Percentiles rank a stretch among this genome's conserved stretches.
phyloP scores from a whole-genome alignment of 2,797 vertebrate species.

The Malacoraja senta region DNA sequence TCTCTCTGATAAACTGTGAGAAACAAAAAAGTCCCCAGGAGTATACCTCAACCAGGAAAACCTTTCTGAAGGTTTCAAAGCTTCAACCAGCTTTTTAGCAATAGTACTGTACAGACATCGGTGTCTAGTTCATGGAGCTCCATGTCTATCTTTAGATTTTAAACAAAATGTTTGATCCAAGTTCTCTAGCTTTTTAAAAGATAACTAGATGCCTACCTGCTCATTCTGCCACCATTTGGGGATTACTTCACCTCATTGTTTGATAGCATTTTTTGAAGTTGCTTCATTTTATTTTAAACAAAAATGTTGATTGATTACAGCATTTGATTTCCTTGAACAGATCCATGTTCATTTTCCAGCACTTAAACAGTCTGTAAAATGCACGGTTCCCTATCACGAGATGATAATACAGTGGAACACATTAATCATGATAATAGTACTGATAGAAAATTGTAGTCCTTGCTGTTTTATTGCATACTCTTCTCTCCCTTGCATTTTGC shows the following conservation, averaged over 20 bases:
- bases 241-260: neutral
- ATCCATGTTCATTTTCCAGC: neutral
- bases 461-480: neutral
- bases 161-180: neutral
- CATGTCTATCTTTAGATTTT: neutral
- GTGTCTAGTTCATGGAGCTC: neutral
- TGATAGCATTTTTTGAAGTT: neutral
- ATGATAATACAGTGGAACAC: neutral
- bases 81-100: neutral
- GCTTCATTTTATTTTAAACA: neutral
- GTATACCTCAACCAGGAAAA: neutral
- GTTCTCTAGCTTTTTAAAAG: neutral
- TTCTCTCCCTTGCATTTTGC: neutral
- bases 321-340: neutral
- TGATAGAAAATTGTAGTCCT: neutral
- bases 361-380: neutral
- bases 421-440: neutral
- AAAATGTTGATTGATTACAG: neutral
- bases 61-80: neutral
- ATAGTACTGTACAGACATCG: neutral
- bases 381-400: neutral
- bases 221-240: neutral
- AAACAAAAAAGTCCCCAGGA: neutral
- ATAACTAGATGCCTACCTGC: neutral
- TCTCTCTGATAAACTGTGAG: constrained; percentile 1